A percentile compares a stretch with the other conserved stretches of the same genome.
phyloP scores from a whole-genome alignment of 1,140 invertebrate species.

The Nebria ingens region DNA sequence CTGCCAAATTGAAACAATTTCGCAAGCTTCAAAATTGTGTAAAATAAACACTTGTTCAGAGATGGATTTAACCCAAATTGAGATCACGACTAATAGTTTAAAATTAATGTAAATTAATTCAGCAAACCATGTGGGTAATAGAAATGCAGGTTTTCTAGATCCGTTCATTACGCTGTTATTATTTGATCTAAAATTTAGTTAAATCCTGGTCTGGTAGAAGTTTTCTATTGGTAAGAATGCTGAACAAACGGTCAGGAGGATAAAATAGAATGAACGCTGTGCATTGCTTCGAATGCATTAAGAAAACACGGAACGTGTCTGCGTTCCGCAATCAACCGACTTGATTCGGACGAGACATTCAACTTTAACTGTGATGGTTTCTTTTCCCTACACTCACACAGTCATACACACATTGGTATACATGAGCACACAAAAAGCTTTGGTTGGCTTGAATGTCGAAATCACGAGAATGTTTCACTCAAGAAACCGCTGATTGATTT shows the following conservation, averaged over 20 bases:
- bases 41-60: too few relatives aligned
- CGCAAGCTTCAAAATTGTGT: too few relatives aligned
- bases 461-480: background rate
- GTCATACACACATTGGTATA: background rate
- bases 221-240: background rate
- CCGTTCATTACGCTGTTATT: too few relatives aligned
- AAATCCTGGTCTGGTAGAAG: background rate
- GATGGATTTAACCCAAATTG: too few relatives aligned
- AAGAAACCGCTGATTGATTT: slow-evolving; percentile 5
- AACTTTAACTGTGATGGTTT: background rate
- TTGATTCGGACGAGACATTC: background rate
- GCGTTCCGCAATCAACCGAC: background rate
- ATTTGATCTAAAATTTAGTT: too few relatives aligned
- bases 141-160: background rate
- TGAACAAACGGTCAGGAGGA: background rate
- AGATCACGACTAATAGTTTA: background rate
- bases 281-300: background rate
- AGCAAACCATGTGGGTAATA: background rate
- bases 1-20: too few relatives aligned
- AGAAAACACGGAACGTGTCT: background rate
- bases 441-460: background rate
- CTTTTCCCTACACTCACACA: too few relatives aligned
- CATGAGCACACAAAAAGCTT: background rate
- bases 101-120: background rate
- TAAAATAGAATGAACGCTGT: background rate